These are phyloP conservation scores for Heliconius charithonia DNA, from an alignment of 2,888 invertebrate genomes.

Conservation along the genomic window DNA sequence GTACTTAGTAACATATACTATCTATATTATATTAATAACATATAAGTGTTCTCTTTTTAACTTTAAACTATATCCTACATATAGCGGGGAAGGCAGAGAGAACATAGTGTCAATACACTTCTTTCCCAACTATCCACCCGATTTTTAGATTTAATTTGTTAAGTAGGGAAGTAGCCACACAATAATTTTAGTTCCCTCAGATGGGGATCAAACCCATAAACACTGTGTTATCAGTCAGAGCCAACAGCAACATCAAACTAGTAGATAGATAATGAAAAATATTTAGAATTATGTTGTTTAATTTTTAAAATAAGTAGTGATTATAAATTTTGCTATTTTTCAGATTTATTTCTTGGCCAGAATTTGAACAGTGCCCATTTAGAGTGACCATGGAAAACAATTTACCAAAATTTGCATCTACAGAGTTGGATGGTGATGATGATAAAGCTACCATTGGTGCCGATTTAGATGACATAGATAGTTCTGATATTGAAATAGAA, in stretches of 20 bases:
- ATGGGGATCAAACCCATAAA: background rate
- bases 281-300: too few relatives aligned
- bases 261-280: too few relatives aligned
- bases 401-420: slow-evolving; percentile 73
- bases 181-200: background rate
- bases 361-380: slow-evolving; percentile 86
- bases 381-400: slow-evolving; percentile 86
- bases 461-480: slow-evolving; percentile 67
- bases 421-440: slow-evolving; percentile 64
- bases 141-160: background rate
- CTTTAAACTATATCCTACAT: too few relatives aligned
- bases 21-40: background rate
- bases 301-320: background rate
- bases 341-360: slow-evolving; percentile 85
- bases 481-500: slow-evolving; percentile 58
- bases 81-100: background rate
- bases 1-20: slow-evolving; percentile 52
- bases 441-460: slow-evolving; percentile 59
- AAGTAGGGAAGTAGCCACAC: background rate
- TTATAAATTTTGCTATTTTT: slow-evolving; percentile 49
- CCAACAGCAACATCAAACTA: background rate
- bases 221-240: background rate
- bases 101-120: background rate
- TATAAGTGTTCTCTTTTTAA: background rate
- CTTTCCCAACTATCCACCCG: background rate